These are phyloP conservation scores for Stratiolaelaps scimitus DNA, from an alignment of 1,140 invertebrate genomes.

Conservation along the genomic window DNA sequence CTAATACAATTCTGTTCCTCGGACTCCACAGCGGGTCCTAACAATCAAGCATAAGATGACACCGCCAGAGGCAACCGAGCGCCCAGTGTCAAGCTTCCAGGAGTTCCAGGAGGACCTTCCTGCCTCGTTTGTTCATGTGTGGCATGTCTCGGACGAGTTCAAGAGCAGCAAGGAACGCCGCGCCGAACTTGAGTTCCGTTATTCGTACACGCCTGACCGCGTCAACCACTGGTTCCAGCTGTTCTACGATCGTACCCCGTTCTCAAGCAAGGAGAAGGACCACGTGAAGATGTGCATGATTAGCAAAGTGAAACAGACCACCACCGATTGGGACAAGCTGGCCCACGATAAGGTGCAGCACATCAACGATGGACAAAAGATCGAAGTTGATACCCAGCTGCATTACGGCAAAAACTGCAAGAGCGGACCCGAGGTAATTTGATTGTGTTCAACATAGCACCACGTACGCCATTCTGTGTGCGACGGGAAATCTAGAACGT, in stretches of 20 bases:
- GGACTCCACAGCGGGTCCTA: background rate
- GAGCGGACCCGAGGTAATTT: too few relatives aligned
- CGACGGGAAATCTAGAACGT: too few relatives aligned
- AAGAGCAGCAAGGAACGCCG: background rate
- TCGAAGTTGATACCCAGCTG: background rate
- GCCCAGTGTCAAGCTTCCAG: background rate
- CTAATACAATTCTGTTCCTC: too few relatives aligned
- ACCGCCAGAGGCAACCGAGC: background rate
- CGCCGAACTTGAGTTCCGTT: slow-evolving; percentile 1
- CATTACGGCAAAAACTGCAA: slow-evolving; percentile 3
- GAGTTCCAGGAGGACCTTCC: background rate
- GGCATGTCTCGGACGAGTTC: background rate
- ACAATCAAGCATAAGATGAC: slow-evolving; percentile 24
- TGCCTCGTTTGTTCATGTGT: slow-evolving; percentile 4
- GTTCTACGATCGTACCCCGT: background rate
- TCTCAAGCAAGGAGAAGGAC: background rate
- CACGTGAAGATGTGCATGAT: background rate
- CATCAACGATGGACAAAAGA: background rate
- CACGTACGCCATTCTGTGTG: too few relatives aligned
- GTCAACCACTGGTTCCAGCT: background rate
- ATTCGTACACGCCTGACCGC: slow-evolving; percentile 22
- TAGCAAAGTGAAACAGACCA: background rate
- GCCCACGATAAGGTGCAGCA: background rate
- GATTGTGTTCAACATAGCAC: too few relatives aligned
- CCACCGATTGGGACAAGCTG: slow-evolving; percentile 7